Percentiles rank a stretch among this genome's conserved stretches.
These are phyloP conservation scores for Semnornis frantzii DNA, from an alignment of 2,113 vertebrate genomes.

Conservation along the genomic window DNA sequence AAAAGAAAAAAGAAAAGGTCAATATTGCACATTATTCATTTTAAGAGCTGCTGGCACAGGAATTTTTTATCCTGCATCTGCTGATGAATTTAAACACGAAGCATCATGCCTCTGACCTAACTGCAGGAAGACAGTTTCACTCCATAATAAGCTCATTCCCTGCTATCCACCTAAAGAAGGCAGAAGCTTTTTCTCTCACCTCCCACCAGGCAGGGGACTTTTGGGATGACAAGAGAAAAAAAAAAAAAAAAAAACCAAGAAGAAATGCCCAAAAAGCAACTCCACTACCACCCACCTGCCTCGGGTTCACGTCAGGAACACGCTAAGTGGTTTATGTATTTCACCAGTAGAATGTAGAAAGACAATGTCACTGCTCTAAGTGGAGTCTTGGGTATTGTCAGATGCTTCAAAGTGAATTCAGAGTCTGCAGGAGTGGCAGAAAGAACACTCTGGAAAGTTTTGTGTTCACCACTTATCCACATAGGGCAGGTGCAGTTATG, in stretches of 20 bases:
- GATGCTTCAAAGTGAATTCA: not conserved
- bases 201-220: not conserved
- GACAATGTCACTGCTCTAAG: not conserved
- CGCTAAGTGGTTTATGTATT: not conserved
- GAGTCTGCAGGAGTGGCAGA: slow-evolving; percentile 3
- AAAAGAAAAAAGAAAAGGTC: not conserved
- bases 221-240: not conserved
- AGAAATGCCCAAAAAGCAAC: not conserved
- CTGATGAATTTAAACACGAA: slow-evolving; percentile 1
- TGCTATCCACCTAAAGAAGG: not conserved
- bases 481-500: not conserved
- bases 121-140: slow-evolving; percentile 19
- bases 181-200: not conserved
- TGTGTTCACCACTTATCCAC: not conserved
- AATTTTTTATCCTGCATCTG: not conserved
- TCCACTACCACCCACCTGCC: not conserved
- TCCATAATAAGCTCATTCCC: not conserved
- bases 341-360: not conserved
- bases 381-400: not conserved
- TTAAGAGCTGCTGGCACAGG: slow-evolving; percentile 34
- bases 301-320: not conserved
- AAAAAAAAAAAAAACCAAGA: not conserved
- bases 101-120: not conserved
- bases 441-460: not conserved
- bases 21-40: slow-evolving; percentile 72